Base-by-base conservation (phyloP, 2,888 invertebrate species). In the Mamestra brassicae region DNA sequence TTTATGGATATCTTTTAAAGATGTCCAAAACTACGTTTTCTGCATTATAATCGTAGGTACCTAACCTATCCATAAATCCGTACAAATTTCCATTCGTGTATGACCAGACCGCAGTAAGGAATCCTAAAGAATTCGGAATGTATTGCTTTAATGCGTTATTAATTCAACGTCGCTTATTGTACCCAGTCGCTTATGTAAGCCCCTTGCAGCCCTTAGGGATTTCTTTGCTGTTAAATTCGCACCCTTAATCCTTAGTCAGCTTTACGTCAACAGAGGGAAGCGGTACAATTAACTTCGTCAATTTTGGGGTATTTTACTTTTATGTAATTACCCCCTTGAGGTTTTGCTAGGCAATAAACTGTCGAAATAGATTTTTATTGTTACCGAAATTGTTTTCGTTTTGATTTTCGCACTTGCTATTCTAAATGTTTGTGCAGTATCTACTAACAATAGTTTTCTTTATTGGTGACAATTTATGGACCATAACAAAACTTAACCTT, bases 201-300 rank as follows among this genome's bases (percentile, higher is more conserved):
- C 34, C 17, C 45, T 3, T 47, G 11, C 13, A 64, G 13, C 54
- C 58, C 42, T 10, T 36, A 17, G 50, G 54, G 47, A 42, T 15
- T 47, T 36, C 0, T 74, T 42, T 8, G 15, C 61, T 45, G 65
- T 45, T 62, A n/a, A 60, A 65, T 76, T 62, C 26, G 10, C 55
- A 42, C 42, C 26, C 10, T 62, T 50, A 78, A 77, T n/a, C 70
- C 50, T 58, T 34, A 77, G 34, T 11, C 42, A 50, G n/a, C 42
- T 36, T 45, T 26, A 17, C 26, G 47, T 64, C 55, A 65, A 61
- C 61, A 55, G 34, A 55, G 15, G 50, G 55, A 78, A 70, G 10
- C 13, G 36, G 13, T 47, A 17, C 13, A 47, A 38, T 47, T 17
- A 73, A 50, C 47, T 34, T 52, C 1, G 17, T 26, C 0, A 58